Base-by-base conservation (phyloP, 2,113 vertebrate genomes). In the Acinonyx jubatus region DNA sequence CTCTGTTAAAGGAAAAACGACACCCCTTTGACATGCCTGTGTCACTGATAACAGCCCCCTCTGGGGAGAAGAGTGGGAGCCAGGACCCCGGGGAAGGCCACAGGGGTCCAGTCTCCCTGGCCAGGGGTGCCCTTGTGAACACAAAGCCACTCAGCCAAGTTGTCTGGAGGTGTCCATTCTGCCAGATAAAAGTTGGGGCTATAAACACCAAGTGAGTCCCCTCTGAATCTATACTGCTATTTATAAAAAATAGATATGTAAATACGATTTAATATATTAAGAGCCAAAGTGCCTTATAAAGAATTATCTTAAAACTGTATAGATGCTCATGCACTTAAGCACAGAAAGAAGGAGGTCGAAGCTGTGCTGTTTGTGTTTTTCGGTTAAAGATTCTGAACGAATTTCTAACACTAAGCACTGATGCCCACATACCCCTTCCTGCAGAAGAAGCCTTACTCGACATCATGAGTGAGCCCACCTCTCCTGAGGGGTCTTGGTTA, bases 381-480 rank as follows among this genome's bases (percentile, higher is more conserved):
- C 33, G 0, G 52, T 68, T 71, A 33, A 85, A 92, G 96, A 80
- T 80, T 91, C 52, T 68, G 81, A 25, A 93, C 71, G 0, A 38
- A 19, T 61, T 63, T 84, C 0, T 41, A 90, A 52, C 1, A 27
- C 96, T 74, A 91, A 41, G 80, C 21, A 14, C 86, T 16, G 36
- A 3, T 27, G 50, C 84, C 88, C 76, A 19, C 33, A 5, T 0
- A 2, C 48, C 79, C 84, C 61, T 29, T 27, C 76, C 87, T 12
- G 11, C 1, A 0, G 1, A 0, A 0, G 69, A 16, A 7, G 21
- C 0, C 16, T 18, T 23, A 9, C n/a, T 27, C 50, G 1, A 81
- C 52, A 33, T 11, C 10, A 19, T 0, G 33, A 82, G 92, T 45
- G 82, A 71, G 91, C 41, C 61, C 10, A 1, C 36, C 73, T 29